Conservation (phyloP, 2,113 vertebrate genomes). For the Apaloderma vittatum region DNA sequence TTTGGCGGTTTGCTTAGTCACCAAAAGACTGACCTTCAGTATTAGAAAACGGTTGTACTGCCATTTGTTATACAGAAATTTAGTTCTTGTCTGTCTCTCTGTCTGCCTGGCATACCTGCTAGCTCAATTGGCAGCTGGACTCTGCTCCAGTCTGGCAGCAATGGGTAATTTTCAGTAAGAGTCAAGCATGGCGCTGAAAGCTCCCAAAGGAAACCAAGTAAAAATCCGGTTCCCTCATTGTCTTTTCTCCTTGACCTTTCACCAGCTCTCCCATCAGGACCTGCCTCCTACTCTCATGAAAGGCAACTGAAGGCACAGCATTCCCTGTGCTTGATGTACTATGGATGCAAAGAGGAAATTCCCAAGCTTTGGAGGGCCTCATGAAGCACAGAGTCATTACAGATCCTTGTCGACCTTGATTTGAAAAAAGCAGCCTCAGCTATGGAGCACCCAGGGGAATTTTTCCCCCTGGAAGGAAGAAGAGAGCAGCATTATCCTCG, state of each 20-base stretch:
- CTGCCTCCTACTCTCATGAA: background rate
- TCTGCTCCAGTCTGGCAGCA: background rate
- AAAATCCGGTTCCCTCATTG: background rate
- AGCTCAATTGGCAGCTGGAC: background rate
- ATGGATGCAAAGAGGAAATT: background rate
- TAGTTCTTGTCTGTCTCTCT: background rate
- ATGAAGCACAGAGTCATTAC: background rate
- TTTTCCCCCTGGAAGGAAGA: background rate
- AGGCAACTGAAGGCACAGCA: background rate
- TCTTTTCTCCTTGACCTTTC: background rate
- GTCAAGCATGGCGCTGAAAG: background rate
- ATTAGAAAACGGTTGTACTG: background rate
- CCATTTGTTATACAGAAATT: background rate
- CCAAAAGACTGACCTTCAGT: background rate
- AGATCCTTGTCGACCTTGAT: background rate
- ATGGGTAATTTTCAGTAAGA: background rate
- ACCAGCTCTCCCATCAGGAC: background rate
- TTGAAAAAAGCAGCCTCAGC: background rate
- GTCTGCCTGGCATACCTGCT: background rate
- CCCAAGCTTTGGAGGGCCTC: background rate
- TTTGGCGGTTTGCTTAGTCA: background rate
- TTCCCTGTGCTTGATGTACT: background rate
- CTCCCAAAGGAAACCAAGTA: background rate
- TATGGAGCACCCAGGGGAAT: background rate
- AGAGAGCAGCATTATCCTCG: background rate